These are phyloP conservation scores for Neogobius melanostomus DNA, from an alignment of 2,113 vertebrate genomes.

Conservation along the genomic window DNA sequence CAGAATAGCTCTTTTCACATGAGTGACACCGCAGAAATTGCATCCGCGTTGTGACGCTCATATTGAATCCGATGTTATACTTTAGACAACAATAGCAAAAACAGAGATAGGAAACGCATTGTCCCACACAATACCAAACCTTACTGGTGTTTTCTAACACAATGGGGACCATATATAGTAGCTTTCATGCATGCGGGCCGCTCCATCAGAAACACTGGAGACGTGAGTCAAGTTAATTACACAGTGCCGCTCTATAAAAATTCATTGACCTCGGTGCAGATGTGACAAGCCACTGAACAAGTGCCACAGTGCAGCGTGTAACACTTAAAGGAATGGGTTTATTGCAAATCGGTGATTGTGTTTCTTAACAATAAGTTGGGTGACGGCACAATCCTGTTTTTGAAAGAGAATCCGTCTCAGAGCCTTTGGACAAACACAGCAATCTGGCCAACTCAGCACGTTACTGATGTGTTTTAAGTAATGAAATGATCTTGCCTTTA, in stretches of 20 bases:
- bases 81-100: slow-evolving; percentile 1
- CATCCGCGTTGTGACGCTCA: slow-evolving; percentile 8
- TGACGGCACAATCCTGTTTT: not conserved
- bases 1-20: slow-evolving; percentile 5
- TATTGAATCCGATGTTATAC: not conserved
- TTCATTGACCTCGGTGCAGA: slow-evolving; percentile 7
- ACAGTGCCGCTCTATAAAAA: slow-evolving; percentile 4
- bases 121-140: not conserved
- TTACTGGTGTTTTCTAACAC: not conserved
- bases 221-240: slow-evolving; percentile 24
- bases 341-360: not conserved
- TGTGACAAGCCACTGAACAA: not conserved
- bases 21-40: slow-evolving; percentile 9
- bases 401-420: too few relatives aligned
- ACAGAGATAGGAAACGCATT: not conserved
- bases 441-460: too few relatives aligned
- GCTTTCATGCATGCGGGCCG: slow-evolving; percentile 7
- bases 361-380: not conserved
- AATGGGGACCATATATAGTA: not conserved
- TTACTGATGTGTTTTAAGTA: too few relatives aligned
- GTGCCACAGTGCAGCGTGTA: slow-evolving; percentile 14
- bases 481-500: too few relatives aligned
- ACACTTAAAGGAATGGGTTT: not conserved
- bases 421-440: too few relatives aligned
- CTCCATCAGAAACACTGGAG: slow-evolving; percentile 6